Conservation (phyloP, 92 coral and sea anemone genomes). For the Parazoanthus atlanticus region DNA sequence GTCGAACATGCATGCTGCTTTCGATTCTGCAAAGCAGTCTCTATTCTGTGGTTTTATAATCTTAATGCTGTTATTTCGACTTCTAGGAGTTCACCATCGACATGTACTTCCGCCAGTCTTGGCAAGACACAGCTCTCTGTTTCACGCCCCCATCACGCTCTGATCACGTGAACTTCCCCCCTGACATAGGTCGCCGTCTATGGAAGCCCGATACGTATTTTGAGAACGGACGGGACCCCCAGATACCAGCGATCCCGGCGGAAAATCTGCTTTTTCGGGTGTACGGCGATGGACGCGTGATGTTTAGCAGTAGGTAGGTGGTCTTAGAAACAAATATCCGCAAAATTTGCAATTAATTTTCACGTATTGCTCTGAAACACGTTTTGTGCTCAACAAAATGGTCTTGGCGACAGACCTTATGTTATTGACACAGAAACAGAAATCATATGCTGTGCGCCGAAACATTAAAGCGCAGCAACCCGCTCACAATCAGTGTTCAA, state of each 20-base stretch:
- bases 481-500: no score
- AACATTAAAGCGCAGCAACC: no score
- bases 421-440: no score
- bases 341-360: no score
- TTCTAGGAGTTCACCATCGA: conserved; percentile 21
- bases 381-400: no score
- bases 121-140: conserved; percentile 32
- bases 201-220: conserved; percentile 43
- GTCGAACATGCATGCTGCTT: no score
- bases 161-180: conserved; percentile 41
- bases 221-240: conserved; percentile 32
- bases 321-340: no score
- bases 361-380: no score
- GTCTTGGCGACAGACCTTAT: no score
- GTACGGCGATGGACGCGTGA: conserved; percentile 30
- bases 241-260: conserved; percentile 25
- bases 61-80: not conserved
- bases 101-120: conserved; percentile 43
- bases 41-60: not conserved
- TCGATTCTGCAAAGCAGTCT: not conserved
- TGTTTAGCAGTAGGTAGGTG: conserved; percentile 29
- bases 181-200: conserved; percentile 23
- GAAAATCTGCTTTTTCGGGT: conserved; percentile 25
- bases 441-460: no score
- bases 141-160: conserved; percentile 6